A percentile compares a stretch with the other conserved stretches of the same genome.
phyloP scores from a whole-genome alignment of 1,140 invertebrate species.

The Drosophila ogumai region DNA sequence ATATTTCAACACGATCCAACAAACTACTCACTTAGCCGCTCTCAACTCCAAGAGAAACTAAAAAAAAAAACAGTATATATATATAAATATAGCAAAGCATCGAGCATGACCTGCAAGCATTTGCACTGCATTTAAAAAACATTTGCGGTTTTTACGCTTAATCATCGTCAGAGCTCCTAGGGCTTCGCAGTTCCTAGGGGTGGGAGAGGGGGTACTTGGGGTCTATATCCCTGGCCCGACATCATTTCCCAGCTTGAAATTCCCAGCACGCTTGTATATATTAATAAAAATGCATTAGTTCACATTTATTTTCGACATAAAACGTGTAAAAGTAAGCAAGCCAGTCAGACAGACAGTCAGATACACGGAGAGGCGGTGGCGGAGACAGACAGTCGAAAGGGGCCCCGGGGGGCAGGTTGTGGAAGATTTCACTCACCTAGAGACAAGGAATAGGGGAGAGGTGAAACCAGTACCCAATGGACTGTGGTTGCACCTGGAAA shows the following conservation, averaged over 20 bases:
- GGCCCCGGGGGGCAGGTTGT: constrained; percentile 59
- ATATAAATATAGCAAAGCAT: constrained; percentile 7
- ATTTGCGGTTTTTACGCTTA: constrained; percentile 82
- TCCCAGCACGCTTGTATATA: constrained; percentile 83
- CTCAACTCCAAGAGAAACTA: constrained; percentile 8
- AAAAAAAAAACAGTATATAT: constrained; percentile 5
- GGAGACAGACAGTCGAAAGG: constrained; percentile 16
- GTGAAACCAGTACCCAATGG: constrained; percentile 25
- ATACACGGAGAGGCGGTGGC: background rate
- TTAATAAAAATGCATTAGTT: constrained; percentile 84
- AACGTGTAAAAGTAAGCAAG: constrained; percentile 77
- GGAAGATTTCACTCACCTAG: constrained; percentile 37
- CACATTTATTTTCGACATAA: constrained; percentile 83
- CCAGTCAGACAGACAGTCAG: constrained; percentile 33
- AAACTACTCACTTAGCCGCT: constrained; percentile 63
- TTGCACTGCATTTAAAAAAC: constrained; percentile 83
- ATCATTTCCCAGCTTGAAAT: constrained; percentile 58
- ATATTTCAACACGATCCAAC: constrained; percentile 70
- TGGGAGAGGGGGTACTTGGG: background rate
- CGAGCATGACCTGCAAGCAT: constrained; percentile 55
- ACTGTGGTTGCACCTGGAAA: constrained; percentile 13
- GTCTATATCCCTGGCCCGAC: constrained; percentile 20
- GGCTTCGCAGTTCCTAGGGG: background rate
- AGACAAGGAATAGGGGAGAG: background rate
- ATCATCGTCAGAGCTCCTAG: constrained; percentile 61